Evolutionary conservation across 2,113 vertebrate species (phyloP).

Genomic region (Todiramphus saurophagus): DNA sequence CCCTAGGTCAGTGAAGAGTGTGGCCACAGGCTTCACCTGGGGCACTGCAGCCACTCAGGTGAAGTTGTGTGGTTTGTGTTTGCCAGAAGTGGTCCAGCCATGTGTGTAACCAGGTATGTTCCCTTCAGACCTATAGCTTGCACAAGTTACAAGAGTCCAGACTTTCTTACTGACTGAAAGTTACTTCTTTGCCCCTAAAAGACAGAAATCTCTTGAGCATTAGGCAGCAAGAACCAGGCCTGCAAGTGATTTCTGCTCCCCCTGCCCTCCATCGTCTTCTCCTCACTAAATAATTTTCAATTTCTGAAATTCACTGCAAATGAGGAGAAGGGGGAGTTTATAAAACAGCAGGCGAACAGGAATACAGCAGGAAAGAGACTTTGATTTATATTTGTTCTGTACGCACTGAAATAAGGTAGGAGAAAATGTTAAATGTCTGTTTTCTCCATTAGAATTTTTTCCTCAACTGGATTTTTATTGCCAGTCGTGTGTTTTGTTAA

Average conservation of each 20-base stretch:
- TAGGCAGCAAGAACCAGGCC: background rate
- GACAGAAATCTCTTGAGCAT: background rate
- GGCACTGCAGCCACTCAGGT: background rate
- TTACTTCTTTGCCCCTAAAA: background rate
- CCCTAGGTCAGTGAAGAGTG: background rate
- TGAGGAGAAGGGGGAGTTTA: slow-evolving; percentile 55
- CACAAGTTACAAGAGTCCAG: background rate
- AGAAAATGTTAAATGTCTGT: slow-evolving; percentile 13
- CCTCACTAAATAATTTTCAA: slow-evolving; percentile 29
- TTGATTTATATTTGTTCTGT: slow-evolving; percentile 43
- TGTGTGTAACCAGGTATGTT: background rate
- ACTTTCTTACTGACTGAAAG: background rate
- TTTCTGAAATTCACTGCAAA: slow-evolving; percentile 48
- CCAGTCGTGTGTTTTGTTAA: background rate
- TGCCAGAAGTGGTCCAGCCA: background rate
- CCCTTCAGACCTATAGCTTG: background rate
- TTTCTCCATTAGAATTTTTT: slow-evolving; percentile 44
- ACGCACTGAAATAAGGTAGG: background rate
- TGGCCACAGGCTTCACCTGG: background rate
- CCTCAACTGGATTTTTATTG: background rate
- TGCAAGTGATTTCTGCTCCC: slow-evolving; percentile 41
- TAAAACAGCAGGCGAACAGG: slow-evolving; percentile 59
- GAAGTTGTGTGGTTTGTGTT: background rate
- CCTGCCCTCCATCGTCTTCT: background rate
- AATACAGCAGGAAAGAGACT: slow-evolving; percentile 27